Conservation (phyloP, 2,113 vertebrate genomes). For the Misgurnus mizolepis region DNA sequence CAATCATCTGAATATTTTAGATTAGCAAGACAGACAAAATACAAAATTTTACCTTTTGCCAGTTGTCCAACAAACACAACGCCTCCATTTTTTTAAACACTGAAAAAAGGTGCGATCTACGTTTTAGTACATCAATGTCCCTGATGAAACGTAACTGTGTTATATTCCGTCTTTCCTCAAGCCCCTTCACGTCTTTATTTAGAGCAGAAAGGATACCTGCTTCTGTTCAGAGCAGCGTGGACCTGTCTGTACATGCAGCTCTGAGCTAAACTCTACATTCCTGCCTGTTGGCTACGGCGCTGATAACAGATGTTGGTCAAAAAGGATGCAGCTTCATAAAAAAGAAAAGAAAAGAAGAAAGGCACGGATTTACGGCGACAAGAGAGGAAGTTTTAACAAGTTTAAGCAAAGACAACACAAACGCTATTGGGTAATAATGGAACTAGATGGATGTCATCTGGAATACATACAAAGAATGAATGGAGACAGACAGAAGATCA, state of each 20-base stretch:
- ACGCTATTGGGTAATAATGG: constrained; percentile 11
- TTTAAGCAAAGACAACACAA: background rate
- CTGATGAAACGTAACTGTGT: background rate
- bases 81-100: constrained; percentile 58
- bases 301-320: constrained; percentile 58
- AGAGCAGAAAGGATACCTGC: constrained; percentile 40
- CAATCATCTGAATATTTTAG: background rate
- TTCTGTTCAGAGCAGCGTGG: constrained; percentile 50
- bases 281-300: constrained; percentile 62
- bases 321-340: constrained; percentile 25
- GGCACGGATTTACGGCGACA: background rate
- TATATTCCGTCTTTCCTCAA: constrained; percentile 31
- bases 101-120: background rate
- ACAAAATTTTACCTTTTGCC: constrained; percentile 63
- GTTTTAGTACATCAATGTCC: background rate
- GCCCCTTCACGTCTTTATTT: constrained; percentile 30
- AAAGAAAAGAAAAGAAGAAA: background rate
- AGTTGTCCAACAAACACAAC: constrained; percentile 60
- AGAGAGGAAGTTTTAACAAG: constrained; percentile 23
- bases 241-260: constrained; percentile 75
- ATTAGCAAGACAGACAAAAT: background rate
- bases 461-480: constrained; percentile 11
- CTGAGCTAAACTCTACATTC: constrained; percentile 68
- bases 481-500: constrained; percentile 35
- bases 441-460: constrained; percentile 29